A percentile compares a stretch with the other conserved stretches of the same genome.
Conservation (phyloP, 2,113 vertebrate genomes). For the Recurvirostra avosetta region DNA sequence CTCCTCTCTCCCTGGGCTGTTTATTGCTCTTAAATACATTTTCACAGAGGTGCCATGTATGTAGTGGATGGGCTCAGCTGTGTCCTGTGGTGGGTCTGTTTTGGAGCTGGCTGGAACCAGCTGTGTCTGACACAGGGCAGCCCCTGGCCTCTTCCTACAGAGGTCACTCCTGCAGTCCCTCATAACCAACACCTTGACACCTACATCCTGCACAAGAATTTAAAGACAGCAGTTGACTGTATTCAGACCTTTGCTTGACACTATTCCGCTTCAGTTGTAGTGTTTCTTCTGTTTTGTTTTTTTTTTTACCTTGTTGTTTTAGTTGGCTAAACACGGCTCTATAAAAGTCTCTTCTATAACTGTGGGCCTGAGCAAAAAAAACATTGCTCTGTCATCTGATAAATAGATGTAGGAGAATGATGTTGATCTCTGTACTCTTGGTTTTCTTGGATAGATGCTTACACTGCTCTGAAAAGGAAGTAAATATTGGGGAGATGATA, state of each 20-base stretch:
- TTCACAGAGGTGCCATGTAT: no score
- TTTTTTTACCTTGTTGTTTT: neutral
- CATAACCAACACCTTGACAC: no score
- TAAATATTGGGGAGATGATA: neutral
- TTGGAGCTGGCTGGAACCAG: no score
- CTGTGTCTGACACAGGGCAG: no score
- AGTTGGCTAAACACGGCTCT: neutral
- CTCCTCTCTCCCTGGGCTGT: no score
- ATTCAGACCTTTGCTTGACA: neutral
- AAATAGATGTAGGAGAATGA: neutral
- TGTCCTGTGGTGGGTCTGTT: no score
- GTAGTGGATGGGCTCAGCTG: no score
- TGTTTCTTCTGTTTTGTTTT: neutral
- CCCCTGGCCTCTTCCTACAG: no score
- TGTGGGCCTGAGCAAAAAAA: neutral
- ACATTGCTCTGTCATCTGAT: neutral
- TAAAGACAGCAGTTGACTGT: neutral
- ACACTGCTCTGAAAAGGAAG: neutral
- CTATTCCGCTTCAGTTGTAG: neutral
- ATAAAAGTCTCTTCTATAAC: neutral
- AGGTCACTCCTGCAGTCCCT: no score
- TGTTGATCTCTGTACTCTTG: neutral
- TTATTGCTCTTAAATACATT: no score
- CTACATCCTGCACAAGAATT: no score
- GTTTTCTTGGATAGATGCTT: neutral